Evolutionary conservation across 2,888 invertebrate genomes (phyloP).

Genomic region (Biston betularia): DNA sequence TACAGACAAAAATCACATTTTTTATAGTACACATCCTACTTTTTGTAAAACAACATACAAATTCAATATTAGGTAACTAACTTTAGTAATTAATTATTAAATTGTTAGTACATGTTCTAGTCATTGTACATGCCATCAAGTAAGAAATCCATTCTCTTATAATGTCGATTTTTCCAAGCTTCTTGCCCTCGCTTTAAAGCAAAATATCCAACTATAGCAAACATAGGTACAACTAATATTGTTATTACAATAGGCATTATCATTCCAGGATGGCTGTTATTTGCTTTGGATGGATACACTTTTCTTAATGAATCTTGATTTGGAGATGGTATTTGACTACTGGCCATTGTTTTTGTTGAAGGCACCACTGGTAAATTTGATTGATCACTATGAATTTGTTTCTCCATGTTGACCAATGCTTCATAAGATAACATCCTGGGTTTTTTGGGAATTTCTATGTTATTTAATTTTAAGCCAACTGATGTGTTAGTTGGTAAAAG

Average conservation of each 20-base stretch:
- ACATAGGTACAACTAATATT: conserved; percentile 91
- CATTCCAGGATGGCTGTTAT: conserved; percentile 86
- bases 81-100: conserved; percentile 4
- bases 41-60: not conserved
- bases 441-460: conserved; percentile 57
- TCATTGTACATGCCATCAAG: conserved; percentile 97
- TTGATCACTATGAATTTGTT: conserved; percentile 45
- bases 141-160: conserved; percentile 94
- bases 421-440: conserved; percentile 66
- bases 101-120: conserved; percentile 54
- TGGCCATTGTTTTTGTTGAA: conserved; percentile 51
- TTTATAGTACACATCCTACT: not conserved
- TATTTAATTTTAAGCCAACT: conserved; percentile 38
- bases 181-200: conserved; percentile 90
- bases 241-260: conserved; percentile 91
- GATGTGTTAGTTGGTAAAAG: conserved; percentile 21
- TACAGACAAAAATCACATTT: not conserved
- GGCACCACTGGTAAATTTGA: conserved; percentile 46
- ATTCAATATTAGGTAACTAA: conserved; percentile 5
- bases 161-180: conserved; percentile 94
- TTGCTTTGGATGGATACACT: conserved; percentile 55
- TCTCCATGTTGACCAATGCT: conserved; percentile 56
- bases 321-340: conserved; percentile 56
- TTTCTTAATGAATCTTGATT: conserved; percentile 48
- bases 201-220: conserved; percentile 89